These are phyloP conservation scores for Saccostrea glomerata DNA, from an alignment of 1,140 invertebrate genomes.

Conservation along the genomic window DNA sequence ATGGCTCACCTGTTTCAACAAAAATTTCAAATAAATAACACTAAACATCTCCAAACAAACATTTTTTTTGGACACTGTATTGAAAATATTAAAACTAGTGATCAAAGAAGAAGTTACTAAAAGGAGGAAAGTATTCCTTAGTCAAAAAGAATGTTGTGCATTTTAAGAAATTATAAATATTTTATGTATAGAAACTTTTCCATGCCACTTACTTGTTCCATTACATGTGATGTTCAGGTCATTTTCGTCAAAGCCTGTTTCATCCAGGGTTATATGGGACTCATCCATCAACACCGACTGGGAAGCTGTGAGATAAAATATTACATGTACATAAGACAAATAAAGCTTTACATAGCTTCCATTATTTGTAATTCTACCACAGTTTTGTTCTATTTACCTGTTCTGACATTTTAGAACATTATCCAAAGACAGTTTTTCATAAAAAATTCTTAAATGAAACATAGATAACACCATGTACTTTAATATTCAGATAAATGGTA, in stretches of 20 bases:
- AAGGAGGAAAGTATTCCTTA: too few relatives aligned
- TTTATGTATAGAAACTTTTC: neutral
- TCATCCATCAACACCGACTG: constrained; percentile 40
- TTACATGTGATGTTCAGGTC: neutral
- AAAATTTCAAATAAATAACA: neutral
- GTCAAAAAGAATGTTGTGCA: too few relatives aligned
- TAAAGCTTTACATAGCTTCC: neutral
- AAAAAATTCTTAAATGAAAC: neutral
- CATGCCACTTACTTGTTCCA: neutral
- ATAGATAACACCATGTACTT: neutral
- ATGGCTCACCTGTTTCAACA: neutral
- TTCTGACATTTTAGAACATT: neutral
- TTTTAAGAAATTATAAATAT: neutral
- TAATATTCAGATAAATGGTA: neutral
- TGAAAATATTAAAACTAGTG: too few relatives aligned
- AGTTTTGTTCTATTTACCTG: too few relatives aligned
- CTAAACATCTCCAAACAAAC: too few relatives aligned
- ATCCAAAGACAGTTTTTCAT: neutral
- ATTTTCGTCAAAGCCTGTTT: constrained; percentile 30
- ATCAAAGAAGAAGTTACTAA: too few relatives aligned
- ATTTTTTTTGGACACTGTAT: too few relatives aligned
- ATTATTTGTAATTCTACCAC: too few relatives aligned
- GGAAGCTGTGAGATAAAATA: neutral
- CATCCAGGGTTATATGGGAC: constrained; percentile 45
- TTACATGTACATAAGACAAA: neutral